Conservation (phyloP, 2,797 vertebrate genomes). For the Chloroceryle amazona region DNA sequence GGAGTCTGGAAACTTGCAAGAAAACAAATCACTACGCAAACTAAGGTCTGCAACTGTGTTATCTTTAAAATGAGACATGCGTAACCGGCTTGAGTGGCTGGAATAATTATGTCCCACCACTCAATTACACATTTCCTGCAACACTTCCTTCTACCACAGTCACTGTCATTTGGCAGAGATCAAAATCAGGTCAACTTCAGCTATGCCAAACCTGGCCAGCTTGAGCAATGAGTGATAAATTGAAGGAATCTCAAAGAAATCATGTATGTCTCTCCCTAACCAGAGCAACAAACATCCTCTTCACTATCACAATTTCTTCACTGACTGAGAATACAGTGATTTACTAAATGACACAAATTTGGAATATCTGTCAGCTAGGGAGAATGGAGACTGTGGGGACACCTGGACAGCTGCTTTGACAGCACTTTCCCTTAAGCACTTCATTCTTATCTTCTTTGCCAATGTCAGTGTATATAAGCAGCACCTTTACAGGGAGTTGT, state of each 20-base stretch:
- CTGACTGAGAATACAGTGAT: background rate
- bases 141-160: background rate
- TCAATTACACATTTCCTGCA: background rate
- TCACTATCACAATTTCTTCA: background rate
- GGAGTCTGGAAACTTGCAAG: background rate
- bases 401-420: background rate
- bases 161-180: background rate
- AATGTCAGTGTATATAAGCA: background rate
- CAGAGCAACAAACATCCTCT: conserved; percentile 8
- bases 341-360: conserved; percentile 6
- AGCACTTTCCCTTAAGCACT: background rate
- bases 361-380: background rate
- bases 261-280: background rate
- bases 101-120: background rate
- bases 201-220: background rate
- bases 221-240: background rate
- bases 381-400: background rate
- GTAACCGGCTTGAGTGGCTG: background rate
- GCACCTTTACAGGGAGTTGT: background rate
- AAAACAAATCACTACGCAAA: background rate
- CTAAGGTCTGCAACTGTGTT: background rate
- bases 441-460: background rate
- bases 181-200: conserved; percentile 31
- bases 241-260: background rate
- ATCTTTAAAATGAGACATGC: background rate